Evolutionary conservation across 2,797 vertebrate species (phyloP).

Genomic region (Chanos chanos): DNA sequence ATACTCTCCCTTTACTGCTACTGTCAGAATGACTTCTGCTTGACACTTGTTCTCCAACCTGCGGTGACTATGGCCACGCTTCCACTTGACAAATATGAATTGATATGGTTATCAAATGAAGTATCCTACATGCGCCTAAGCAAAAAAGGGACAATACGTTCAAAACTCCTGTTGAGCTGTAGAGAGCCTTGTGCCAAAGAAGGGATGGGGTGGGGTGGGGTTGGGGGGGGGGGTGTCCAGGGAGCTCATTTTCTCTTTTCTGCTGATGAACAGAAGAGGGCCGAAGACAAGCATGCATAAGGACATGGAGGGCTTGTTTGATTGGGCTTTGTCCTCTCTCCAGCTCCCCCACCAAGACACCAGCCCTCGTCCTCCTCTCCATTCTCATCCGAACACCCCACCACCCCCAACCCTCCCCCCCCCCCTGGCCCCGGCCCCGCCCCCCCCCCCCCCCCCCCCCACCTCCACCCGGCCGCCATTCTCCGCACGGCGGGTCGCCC

Average conservation of each 20-base stretch:
- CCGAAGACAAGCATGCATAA: constrained; percentile 67
- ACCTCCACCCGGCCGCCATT: constrained; percentile 57
- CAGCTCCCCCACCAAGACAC: constrained; percentile 38
- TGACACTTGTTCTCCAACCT: too few relatives aligned
- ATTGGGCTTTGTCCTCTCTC: constrained; percentile 67
- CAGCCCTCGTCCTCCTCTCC: constrained; percentile 43
- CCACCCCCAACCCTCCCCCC: constrained; percentile 59
- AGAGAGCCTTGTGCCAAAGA: too few relatives aligned
- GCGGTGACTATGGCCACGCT: too few relatives aligned
- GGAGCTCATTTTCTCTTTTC: neutral
- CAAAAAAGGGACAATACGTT: too few relatives aligned
- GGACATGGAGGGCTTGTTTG: constrained; percentile 69
- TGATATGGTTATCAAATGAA: too few relatives aligned
- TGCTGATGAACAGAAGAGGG: constrained; percentile 49
- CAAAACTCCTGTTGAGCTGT: too few relatives aligned
- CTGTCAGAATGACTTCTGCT: too few relatives aligned
- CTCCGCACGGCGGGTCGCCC: constrained; percentile 64
- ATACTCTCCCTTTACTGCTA: too few relatives aligned
- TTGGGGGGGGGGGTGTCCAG: too few relatives aligned
- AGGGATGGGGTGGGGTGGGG: too few relatives aligned
- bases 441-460: constrained; percentile 52
- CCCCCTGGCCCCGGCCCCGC: constrained; percentile 36
- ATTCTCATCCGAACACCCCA: constrained; percentile 51
- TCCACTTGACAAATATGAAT: too few relatives aligned
- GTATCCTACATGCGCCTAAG: too few relatives aligned